Base-by-base conservation (phyloP, 92 coral and sea anemone genomes). In the Zoanthus sociatus region DNA sequence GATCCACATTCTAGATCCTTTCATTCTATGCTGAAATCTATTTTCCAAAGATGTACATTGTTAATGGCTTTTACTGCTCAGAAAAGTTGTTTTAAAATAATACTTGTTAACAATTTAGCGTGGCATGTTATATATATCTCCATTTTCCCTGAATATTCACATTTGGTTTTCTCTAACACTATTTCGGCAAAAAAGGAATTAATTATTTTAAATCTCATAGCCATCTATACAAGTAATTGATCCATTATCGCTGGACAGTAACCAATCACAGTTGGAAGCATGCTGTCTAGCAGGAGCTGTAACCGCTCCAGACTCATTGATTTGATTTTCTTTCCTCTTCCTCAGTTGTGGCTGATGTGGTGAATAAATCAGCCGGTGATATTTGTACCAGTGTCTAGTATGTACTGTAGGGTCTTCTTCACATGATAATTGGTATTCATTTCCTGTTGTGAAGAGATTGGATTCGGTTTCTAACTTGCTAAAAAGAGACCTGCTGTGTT, bases 171-270 rank as follows among this genome's bases (percentile, higher is more conserved):
- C 42, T 37, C 42, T 37, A 37, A 37, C 2, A 37, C 42, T 37
- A 37, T 37, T 37, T 37, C 4, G 42, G 42, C 42, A 37, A 37
- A 37, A 37, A 37, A 37, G 26, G 42, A 37, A 37, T 37, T 0
- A 37, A 37, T 4, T 37, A 2, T 37, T 37, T 37, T 37, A 37
- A 37, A 37, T 37, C 42, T 37, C 42, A 37, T 37, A 37, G 42
- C 42, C 42, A 37, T 37, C 42, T 37, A 37, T 4, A 37, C 42
- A 37, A 37, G 1, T 37, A 1, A 37, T 37, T 37, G 42, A 37
- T 37, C 42, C 63, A 56, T 56, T 56, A 58, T 79, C 84, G n/a
- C 70, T 26, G 87, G 87, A 68, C 87, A 84, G 78, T 84, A 84
- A 11, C 87, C 88, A 32, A 74, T 51, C 54, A 15, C 17, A 30